Conservation (phyloP, 2,888 invertebrate genomes). For the Leucoma salicis region DNA sequence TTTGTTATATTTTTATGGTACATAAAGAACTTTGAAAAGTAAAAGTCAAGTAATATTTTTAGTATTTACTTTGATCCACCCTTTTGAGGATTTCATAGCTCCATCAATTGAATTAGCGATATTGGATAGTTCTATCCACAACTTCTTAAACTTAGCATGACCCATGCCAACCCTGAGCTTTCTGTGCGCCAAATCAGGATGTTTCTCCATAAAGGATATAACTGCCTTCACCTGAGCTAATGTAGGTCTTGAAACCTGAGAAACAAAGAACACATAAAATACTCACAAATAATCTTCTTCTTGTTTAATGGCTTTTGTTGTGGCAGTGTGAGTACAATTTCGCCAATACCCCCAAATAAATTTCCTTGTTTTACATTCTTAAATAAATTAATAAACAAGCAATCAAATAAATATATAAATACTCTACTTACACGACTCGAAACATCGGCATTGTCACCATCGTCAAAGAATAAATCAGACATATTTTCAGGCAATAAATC, state of each 20-base stretch:
- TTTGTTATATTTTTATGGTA: no score
- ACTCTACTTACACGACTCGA: slow-evolving; percentile 23
- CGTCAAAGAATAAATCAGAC: slow-evolving; percentile 28
- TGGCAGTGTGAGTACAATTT: no score
- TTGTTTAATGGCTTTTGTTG: no score
- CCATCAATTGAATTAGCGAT: slow-evolving; percentile 57
- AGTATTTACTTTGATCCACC: slow-evolving; percentile 63
- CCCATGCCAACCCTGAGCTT: slow-evolving; percentile 51
- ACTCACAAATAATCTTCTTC: neutral
- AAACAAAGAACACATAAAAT: neutral
- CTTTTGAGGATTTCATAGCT: slow-evolving; percentile 57
- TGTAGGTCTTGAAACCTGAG: slow-evolving; percentile 56
- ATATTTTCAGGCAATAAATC: no score
- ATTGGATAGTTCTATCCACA: slow-evolving; percentile 58
- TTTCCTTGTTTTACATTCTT: no score
- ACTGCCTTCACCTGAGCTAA: slow-evolving; percentile 58
- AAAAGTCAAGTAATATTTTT: no score
- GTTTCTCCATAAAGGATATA: slow-evolving; percentile 60
- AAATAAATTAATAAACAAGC: neutral
- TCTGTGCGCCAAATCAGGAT: slow-evolving; percentile 58
- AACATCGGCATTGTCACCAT: slow-evolving; percentile 21
- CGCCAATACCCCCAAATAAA: no score
- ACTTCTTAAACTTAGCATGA: slow-evolving; percentile 53
- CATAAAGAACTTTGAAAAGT: no score
- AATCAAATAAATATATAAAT: neutral